Conservation (phyloP, 2,888 invertebrate genomes). For the Dastarcus helophoroides region DNA sequence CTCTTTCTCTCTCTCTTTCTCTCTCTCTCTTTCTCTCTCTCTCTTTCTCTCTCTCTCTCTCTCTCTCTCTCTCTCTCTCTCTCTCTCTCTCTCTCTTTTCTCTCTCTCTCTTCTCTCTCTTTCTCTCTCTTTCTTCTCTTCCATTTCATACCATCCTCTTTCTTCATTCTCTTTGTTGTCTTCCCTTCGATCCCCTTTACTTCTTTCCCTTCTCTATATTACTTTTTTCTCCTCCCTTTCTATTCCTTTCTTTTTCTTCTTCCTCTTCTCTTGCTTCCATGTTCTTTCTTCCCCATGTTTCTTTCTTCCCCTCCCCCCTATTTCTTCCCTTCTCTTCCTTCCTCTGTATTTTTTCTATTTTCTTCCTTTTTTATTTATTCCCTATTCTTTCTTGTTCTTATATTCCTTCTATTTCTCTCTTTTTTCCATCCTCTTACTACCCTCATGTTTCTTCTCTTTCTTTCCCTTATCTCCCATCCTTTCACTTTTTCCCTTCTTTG, state of each 20-base stretch:
- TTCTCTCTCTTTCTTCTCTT: conserved; percentile 5
- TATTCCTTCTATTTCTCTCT: no score
- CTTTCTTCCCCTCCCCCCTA: conserved; percentile 2
- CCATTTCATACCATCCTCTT: conserved; percentile 2
- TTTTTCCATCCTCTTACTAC: conserved; percentile 3
- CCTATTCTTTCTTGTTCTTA: no score
- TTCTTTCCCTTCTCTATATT: conserved; percentile 3
- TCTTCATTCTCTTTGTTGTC: conserved; percentile 4
- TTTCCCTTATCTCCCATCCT: no score
- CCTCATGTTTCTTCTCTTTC: conserved; percentile 4
- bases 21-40: conserved; percentile 9
- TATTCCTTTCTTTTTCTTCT: no score
- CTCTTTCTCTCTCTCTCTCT: conserved; percentile 10
- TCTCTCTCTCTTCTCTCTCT: conserved; percentile 8
- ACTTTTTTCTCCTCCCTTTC: conserved; percentile 4
- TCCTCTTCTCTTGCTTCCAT: conserved; percentile 1
- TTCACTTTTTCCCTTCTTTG: no score
- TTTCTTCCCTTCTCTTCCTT: conserved; percentile 3
- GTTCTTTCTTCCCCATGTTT: conserved; percentile 3
- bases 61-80: conserved; percentile 10
- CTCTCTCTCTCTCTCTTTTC: conserved; percentile 9
- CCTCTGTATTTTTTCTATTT: no score
- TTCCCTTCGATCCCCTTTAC: conserved; percentile 2
- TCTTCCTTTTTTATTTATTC: no score
- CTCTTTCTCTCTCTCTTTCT: conserved; percentile 10